Conservation (phyloP, 2,888 invertebrate species). For the Harpagoxenus sublaevis region DNA sequence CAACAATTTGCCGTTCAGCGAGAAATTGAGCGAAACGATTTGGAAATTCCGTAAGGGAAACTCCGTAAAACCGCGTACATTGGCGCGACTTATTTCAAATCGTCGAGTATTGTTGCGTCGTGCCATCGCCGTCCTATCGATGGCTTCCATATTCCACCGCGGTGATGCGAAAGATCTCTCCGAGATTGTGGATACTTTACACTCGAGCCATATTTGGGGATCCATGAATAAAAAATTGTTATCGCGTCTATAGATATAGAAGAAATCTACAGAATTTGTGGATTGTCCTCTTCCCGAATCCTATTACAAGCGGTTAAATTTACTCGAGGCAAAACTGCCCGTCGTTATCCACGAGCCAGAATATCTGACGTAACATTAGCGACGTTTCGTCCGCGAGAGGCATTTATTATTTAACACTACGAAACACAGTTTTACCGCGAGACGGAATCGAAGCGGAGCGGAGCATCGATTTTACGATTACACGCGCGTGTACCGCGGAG, state of each 20-base stretch:
- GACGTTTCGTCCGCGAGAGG: conserved; percentile 32
- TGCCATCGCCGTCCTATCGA: neutral
- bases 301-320: conserved; percentile 15
- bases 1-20: neutral
- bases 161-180: neutral
- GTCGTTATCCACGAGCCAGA: conserved; percentile 16
- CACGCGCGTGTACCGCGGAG: conserved; percentile 54
- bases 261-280: neutral
- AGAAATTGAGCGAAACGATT: neutral
- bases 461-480: conserved; percentile 70
- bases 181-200: neutral
- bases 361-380: conserved; percentile 48
- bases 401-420: conserved; percentile 48
- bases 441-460: conserved; percentile 59
- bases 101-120: neutral
- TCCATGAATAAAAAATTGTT: neutral
- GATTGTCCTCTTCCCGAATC: neutral
- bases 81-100: neutral
- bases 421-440: conserved; percentile 43
- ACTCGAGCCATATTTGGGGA: neutral
- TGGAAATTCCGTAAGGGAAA: neutral
- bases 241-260: neutral
- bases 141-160: neutral
- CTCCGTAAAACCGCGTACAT: too few relatives aligned
- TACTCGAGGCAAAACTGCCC: conserved; percentile 19